Conservation (phyloP, 1,140 invertebrate genomes). For the Lanistes nyassanus region DNA sequence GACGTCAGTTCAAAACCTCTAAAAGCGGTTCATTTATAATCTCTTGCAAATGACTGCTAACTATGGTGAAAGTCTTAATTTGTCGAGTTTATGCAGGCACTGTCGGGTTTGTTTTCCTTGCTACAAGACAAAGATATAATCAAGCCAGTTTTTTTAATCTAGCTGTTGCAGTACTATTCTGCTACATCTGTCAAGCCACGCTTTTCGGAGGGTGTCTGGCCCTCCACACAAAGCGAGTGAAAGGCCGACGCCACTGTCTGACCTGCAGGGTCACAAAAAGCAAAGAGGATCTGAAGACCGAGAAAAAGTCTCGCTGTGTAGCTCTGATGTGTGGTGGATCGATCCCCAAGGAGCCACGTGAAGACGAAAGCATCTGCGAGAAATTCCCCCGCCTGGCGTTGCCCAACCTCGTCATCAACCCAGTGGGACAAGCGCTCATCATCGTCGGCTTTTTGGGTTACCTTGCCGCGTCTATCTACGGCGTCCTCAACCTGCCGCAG, state of each 20-base stretch:
- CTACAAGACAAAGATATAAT: no score
- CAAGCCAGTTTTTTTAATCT: not conserved
- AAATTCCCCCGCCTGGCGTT: not conserved
- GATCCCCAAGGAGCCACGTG: not conserved
- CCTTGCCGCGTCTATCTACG: conserved; percentile 86
- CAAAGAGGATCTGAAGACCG: not conserved
- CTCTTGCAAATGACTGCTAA: no score
- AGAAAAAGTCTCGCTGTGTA: not conserved
- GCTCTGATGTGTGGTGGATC: not conserved
- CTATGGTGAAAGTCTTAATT: no score
- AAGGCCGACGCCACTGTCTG: not conserved
- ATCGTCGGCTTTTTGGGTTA: conserved; percentile 86
- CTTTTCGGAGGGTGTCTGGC: not conserved
- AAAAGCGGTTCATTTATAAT: no score
- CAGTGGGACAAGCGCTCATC: conserved; percentile 70
- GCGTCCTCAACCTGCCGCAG: conserved; percentile 83
- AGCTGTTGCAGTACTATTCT: not conserved
- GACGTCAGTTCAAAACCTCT: no score
- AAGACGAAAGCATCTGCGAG: not conserved
- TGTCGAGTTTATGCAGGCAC: no score
- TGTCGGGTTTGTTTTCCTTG: no score
- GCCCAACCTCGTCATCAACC: not conserved
- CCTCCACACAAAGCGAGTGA: not conserved
- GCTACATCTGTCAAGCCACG: not conserved
- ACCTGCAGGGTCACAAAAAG: not conserved